phyloP scores from a whole-genome alignment of 2,797 vertebrate species.

The Chiloscyllium punctatum region DNA sequence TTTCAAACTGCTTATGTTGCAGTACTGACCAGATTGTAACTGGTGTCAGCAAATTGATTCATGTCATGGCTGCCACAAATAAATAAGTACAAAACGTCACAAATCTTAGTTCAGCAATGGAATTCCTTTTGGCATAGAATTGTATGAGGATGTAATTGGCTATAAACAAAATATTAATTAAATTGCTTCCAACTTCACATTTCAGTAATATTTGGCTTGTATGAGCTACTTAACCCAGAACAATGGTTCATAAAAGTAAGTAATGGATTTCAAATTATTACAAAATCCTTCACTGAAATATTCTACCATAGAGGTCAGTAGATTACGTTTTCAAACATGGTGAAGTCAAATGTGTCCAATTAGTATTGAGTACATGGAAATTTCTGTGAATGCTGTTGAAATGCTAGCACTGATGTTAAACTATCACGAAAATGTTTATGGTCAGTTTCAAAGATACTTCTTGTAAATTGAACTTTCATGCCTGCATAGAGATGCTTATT shows the following conservation, averaged over 20 bases:
- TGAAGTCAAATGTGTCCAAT: not conserved
- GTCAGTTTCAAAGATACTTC: not conserved
- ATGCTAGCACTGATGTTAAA: too few species aligned
- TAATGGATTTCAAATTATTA: not conserved
- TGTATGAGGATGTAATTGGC: not conserved
- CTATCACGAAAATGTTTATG: not conserved
- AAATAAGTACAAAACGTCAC: not conserved
- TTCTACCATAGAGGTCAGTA: not conserved
- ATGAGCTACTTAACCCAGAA: not conserved
- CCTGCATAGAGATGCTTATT: not conserved
- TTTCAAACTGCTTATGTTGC: not conserved
- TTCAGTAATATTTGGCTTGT: not conserved
- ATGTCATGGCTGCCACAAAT: not conserved
- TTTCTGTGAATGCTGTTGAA: not conserved
- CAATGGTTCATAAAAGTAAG: not conserved
- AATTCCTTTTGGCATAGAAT: not conserved
- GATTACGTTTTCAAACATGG: not conserved
- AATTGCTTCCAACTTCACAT: not conserved
- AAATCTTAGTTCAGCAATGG: not conserved
- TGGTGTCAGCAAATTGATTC: not conserved
- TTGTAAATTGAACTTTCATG: not conserved
- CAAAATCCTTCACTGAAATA: not conserved
- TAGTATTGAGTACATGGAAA: not conserved
- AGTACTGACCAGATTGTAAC: not conserved
- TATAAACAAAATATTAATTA: not conserved